phyloP scores from a whole-genome alignment of 2,113 vertebrate species.

The Chamaea fasciata region DNA sequence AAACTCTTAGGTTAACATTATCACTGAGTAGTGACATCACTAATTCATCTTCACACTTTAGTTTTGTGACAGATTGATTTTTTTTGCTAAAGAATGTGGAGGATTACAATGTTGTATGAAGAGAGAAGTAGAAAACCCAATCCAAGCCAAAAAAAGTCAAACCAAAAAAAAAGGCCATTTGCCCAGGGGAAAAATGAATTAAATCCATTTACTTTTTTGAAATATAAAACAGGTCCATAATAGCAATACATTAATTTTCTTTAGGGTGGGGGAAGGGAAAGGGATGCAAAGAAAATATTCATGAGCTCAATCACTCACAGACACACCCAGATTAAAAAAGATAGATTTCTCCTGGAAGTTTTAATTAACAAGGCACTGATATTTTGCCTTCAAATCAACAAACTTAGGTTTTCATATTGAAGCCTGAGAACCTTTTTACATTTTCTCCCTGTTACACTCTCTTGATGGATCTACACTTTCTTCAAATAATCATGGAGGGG shows the following conservation, averaged over 20 bases:
- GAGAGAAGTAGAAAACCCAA: neutral
- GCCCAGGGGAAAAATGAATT: neutral
- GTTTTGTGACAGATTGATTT: neutral
- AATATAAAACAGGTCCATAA: neutral
- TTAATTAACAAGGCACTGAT: neutral
- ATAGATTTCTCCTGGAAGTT: neutral
- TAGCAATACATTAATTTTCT: neutral
- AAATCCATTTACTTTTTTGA: neutral
- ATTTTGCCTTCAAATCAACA: slow-evolving; percentile 10
- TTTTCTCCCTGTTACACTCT: neutral
- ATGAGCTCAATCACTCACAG: neutral
- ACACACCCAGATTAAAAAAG: neutral
- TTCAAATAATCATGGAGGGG: neutral
- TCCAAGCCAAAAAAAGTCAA: neutral
- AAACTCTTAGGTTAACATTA: neutral
- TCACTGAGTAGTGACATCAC: neutral
- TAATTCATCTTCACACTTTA: neutral
- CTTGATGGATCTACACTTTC: neutral
- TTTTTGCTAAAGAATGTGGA: neutral
- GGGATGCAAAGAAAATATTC: neutral
- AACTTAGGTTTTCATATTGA: neutral
- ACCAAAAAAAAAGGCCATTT: neutral
- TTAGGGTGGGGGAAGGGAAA: neutral
- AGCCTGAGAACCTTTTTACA: neutral
- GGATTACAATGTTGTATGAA: neutral